Percentiles rank a stretch among this genome's conserved stretches.
These are phyloP conservation scores for Notospermus geniculatus DNA, from an alignment of 1,140 invertebrate species.

Conservation along the genomic window DNA sequence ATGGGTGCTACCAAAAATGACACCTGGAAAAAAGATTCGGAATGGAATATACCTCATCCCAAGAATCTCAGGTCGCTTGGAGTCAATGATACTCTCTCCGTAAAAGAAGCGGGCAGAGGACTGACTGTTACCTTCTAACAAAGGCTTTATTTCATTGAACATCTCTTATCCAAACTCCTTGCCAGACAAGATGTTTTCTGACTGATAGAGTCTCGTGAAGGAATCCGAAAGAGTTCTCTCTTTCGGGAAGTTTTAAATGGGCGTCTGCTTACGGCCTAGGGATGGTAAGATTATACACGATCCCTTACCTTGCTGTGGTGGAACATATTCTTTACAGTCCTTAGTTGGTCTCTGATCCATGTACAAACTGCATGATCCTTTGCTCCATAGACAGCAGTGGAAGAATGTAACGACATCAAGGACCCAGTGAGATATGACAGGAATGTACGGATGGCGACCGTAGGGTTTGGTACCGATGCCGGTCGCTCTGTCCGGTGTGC, in stretches of 20 bases:
- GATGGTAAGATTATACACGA: background rate
- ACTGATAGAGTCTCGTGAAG: too few species aligned
- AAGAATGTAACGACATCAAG: slow-evolving; percentile 93
- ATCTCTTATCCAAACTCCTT: too few species aligned
- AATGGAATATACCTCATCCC: too few species aligned
- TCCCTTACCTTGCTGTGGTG: slow-evolving; percentile 76
- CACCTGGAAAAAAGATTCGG: slow-evolving; percentile 50
- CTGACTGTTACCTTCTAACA: too few species aligned
- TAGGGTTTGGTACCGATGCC: slow-evolving; percentile 87
- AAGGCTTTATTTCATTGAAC: too few species aligned
- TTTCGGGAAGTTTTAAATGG: too few species aligned
- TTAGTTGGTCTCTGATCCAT: slow-evolving; percentile 89
- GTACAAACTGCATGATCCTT: slow-evolving; percentile 89
- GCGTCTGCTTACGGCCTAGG: too few species aligned
- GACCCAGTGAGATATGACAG: slow-evolving; percentile 89
- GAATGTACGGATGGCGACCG: slow-evolving; percentile 83
- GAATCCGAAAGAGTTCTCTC: too few species aligned
- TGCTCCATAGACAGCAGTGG: slow-evolving; percentile 91
- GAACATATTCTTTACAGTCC: slow-evolving; percentile 92
- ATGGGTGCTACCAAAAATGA: slow-evolving; percentile 92
- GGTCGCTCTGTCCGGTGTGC: slow-evolving; percentile 81
- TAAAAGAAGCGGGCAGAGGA: too few species aligned
- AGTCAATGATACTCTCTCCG: too few species aligned
- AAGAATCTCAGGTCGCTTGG: too few species aligned
- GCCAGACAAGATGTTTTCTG: too few species aligned